Base-by-base conservation (phyloP, 37 sponge, comb jelly and placozoan species). In the Haliclona indistincta region DNA sequence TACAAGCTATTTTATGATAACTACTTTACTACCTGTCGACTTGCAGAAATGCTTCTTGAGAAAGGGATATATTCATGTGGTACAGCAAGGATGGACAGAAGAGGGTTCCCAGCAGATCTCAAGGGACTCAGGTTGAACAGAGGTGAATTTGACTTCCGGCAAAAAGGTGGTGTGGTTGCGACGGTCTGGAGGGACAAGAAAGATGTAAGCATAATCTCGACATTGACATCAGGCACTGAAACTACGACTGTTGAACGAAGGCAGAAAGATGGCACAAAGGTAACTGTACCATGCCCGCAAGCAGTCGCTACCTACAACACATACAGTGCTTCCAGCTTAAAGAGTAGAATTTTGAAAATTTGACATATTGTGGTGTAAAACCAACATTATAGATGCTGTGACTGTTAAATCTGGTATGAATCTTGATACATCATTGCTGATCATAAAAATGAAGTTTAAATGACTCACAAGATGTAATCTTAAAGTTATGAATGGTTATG, bases 1-100 rank as follows among this genome's bases (percentile, higher is more conserved):
- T 68, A 73, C 47, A 73, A 81, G 39, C 29, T 81, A 22, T 81
- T 42, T 43, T 73, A 34, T 38, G 81, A 81, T 28, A 81, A 81
- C 38, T 81, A 36, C 30, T 81, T 81, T 71, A 64, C 81, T 40
- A 38, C 54, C 11, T 40, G 43, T 33, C 32, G 15, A 15, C 43
- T 71, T 7, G 54, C 60, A 29, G 64, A 73, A 33, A 51, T 40
- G 37, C 63, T 62, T 34, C 63, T 60, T 17, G 26, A 71, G 73
- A 53, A 61, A 0, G 39, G 38, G 19, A 15, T 63, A 32, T 81
- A 77, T 47, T 66, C 78, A 4, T 65, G 67, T 49, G 78, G 78
- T 1, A 77, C 67, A 22, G 49, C 29, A 35, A 2, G 78, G 20
- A 23, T 47, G 43, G 38, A 77, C 17, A 35, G 78, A 2, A 78